Evolutionary conservation across 2,888 invertebrate genomes (phyloP).

Genomic region (Drosophila mimetica): DNA sequence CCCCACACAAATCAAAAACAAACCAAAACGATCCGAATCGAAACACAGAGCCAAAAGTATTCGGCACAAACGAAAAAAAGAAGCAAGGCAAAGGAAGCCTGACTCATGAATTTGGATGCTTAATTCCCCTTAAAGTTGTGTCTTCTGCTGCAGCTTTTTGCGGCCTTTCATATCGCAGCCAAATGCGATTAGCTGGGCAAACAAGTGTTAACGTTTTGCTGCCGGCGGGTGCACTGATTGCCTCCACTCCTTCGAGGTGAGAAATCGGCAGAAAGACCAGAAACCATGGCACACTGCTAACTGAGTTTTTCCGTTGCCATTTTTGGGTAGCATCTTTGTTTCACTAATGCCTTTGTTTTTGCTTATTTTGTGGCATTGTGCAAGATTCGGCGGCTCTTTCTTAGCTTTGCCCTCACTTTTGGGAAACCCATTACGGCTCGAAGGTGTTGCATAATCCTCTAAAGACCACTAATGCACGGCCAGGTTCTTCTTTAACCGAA

Average conservation of each 20-base stretch:
- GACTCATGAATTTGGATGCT: slow-evolving; percentile 80
- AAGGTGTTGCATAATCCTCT: slow-evolving; percentile 45
- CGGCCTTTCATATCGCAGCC: slow-evolving; percentile 55
- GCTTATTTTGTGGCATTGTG: slow-evolving; percentile 56
- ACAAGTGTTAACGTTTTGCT: slow-evolving; percentile 74
- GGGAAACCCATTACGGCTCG: slow-evolving; percentile 29
- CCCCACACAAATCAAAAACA: slow-evolving; percentile 76
- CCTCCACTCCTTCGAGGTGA: slow-evolving; percentile 64
- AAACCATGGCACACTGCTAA: slow-evolving; percentile 36
- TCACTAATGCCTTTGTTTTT: slow-evolving; percentile 29
- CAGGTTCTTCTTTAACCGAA: slow-evolving; percentile 3
- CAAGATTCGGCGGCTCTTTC: slow-evolving; percentile 53
- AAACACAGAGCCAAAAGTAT: slow-evolving; percentile 54
- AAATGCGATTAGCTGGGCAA: slow-evolving; percentile 72
- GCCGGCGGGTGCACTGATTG: slow-evolving; percentile 69
- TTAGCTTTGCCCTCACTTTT: slow-evolving; percentile 32
- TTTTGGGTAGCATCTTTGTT: slow-evolving; percentile 77
- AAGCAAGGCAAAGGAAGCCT: slow-evolving; percentile 49
- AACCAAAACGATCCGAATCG: slow-evolving; percentile 21
- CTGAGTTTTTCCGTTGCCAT: slow-evolving; percentile 59
- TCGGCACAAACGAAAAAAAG: slow-evolving; percentile 7
- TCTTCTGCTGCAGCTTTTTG: slow-evolving; percentile 47
- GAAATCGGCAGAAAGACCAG: slow-evolving; percentile 49
- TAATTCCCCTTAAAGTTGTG: slow-evolving; percentile 74
- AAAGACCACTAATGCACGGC: slow-evolving; percentile 12